A percentile compares a stretch with the other conserved stretches of the same genome.
Evolutionary conservation across 1,140 invertebrate genomes (phyloP).

Genomic region (Drosophila baimaii): DNA sequence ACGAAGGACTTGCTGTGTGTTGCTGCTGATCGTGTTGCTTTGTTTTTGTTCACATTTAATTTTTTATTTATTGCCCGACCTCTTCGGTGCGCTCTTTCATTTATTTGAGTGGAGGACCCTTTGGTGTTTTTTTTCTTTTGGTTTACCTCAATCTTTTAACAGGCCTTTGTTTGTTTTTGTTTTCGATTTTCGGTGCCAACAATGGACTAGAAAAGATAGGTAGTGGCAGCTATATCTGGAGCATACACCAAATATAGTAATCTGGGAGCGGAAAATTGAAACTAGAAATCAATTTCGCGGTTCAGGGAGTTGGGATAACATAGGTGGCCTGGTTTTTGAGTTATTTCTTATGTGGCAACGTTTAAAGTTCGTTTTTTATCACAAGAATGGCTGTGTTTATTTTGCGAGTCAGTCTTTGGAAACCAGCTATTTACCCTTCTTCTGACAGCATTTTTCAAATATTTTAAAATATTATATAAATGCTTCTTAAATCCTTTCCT

Average conservation of each 20-base stretch:
- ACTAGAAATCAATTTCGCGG: conserved; percentile 28
- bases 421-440: too few relatives aligned
- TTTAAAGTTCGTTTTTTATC: neutral
- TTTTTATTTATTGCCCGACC: conserved; percentile 64
- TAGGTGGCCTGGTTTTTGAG: neutral
- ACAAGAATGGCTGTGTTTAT: too few relatives aligned
- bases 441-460: too few relatives aligned
- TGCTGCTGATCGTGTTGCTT: conserved; percentile 47
- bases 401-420: too few relatives aligned
- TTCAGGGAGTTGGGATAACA: conserved; percentile 6
- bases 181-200: conserved; percentile 16
- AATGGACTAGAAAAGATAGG: conserved; percentile 19
- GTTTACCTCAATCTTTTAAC: conserved; percentile 68
- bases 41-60: conserved; percentile 76
- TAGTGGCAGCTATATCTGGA: neutral
- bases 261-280: conserved; percentile 28
- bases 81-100: conserved; percentile 36
- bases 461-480: neutral
- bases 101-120: conserved; percentile 33
- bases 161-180: conserved; percentile 62
- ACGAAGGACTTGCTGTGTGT: conserved; percentile 44
- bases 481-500: neutral
- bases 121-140: conserved; percentile 23
- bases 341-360: neutral
- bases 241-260: conserved; percentile 24